Evolutionary conservation across 1,140 invertebrate species (phyloP).

Genomic region (Periplaneta americana): DNA sequence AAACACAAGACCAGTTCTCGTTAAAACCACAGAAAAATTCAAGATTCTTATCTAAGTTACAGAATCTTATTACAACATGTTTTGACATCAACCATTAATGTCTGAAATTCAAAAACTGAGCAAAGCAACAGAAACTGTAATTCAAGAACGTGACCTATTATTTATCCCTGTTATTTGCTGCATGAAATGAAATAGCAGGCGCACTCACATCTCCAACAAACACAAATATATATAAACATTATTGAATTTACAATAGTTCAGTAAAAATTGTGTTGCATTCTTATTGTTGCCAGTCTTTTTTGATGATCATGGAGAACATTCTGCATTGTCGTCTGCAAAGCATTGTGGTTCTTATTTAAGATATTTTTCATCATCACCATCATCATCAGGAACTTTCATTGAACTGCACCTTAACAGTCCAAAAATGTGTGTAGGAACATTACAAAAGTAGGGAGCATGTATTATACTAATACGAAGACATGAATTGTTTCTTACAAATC

Average conservation of each 20-base stretch:
- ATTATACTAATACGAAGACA: conserved; percentile 1
- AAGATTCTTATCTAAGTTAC: not conserved
- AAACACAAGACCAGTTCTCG: not conserved
- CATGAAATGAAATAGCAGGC: not conserved
- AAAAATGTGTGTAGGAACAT: conserved; percentile 13
- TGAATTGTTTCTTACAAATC: not conserved
- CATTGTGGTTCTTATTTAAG: not conserved
- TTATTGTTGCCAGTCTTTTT: not conserved
- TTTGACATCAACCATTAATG: not conserved
- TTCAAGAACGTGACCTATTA: not conserved
- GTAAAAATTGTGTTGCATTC: not conserved
- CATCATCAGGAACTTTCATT: conserved; percentile 8
- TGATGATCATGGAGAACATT: not conserved
- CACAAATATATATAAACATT: not conserved
- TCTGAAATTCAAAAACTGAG: not conserved
- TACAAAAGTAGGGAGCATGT: conserved; percentile 8
- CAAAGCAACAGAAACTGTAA: not conserved
- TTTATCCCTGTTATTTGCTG: not conserved
- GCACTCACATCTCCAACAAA: not conserved
- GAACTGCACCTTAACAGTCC: conserved; percentile 1
- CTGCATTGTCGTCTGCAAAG: not conserved
- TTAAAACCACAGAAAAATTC: not conserved
- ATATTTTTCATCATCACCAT: not conserved
- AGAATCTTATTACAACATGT: not conserved
- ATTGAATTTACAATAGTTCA: not conserved